Percentiles rank a stretch among this genome's conserved stretches.
Evolutionary conservation across 2,888 invertebrate species (phyloP).

Genomic region (Alcis repandata): DNA sequence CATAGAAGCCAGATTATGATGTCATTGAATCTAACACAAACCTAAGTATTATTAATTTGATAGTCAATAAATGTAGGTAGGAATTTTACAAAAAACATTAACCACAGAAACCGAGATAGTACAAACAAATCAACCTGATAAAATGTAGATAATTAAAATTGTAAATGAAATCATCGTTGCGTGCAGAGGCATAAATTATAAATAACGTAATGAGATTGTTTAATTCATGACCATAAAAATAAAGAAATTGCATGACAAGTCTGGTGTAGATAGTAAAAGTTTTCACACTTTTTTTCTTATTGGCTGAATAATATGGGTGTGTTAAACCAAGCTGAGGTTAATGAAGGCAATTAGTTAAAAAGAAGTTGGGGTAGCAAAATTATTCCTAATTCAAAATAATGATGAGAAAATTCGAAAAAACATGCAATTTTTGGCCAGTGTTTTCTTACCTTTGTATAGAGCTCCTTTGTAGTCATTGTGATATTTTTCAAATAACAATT

Average conservation of each 20-base stretch:
- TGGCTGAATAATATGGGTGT: background rate
- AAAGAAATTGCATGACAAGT: slow-evolving; percentile 54
- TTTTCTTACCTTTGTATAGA: slow-evolving; percentile 81
- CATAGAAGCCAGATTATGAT: background rate
- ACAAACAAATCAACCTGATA: slow-evolving; percentile 16
- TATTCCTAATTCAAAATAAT: slow-evolving; percentile 37
- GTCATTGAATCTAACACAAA: slow-evolving; percentile 10
- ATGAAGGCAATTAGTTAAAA: slow-evolving; percentile 1
- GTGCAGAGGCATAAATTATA: slow-evolving; percentile 1
- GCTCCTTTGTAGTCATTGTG: slow-evolving; percentile 84
- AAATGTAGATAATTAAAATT: slow-evolving; percentile 21
- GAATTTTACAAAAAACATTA: background rate
- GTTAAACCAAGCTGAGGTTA: too few relatives aligned
- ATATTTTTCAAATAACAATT: slow-evolving; percentile 49
- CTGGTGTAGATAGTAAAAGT: slow-evolving; percentile 49
- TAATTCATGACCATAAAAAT: slow-evolving; percentile 31
- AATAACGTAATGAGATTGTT: slow-evolving; percentile 9
- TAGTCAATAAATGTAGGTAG: background rate
- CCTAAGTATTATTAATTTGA: background rate
- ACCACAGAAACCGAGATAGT: slow-evolving; percentile 9
- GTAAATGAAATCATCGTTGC: slow-evolving; percentile 21
- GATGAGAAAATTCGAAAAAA: slow-evolving; percentile 11
- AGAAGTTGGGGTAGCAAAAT: slow-evolving; percentile 1
- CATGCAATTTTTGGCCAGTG: slow-evolving; percentile 29
- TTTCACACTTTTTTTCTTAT: slow-evolving; percentile 1